Base-by-base conservation (phyloP, 2,797 vertebrate genomes). In the Schizothorax lantsangensis region DNA sequence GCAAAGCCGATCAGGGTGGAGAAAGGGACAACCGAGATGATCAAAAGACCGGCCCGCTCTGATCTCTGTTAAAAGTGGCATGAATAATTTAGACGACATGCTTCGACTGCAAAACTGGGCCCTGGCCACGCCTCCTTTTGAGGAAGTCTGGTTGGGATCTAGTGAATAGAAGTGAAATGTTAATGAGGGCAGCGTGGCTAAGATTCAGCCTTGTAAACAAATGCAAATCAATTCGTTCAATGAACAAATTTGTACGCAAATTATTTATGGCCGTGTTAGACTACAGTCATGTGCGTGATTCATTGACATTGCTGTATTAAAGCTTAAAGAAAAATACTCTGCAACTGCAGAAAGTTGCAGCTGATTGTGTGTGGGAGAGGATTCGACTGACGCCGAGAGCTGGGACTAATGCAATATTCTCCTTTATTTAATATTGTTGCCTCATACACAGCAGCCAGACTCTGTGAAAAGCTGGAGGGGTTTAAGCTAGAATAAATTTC, bases 41-140 rank as follows among this genome's bases (percentile, higher is more conserved):
- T 93, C 90, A 89, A 83, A 91, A 90, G 87, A 88, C 86, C 73
- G 86, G 43, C 78, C 62, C 43, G 83, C 87, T 93, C 90, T 86
- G 88, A 92, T 93, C 91, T 87, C 88, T 89, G 84, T 92, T 89
- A 92, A 90, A 92, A 91, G 74, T 85, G 71, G 86, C 84, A 88
- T 94, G 88, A 95, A 96, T 95, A 90, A 95, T 95, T 94, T 88
- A 94, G 88, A 83, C 86, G 87, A 90, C 89, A 89, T 45, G 89
- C 83, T 90, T 88, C 87, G 89, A 85, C 88, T 89, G 89, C 78
- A 90, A 89, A 89, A 88, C 33, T 23, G 40, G 1, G 8, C 54
- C 11, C 62, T 43, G 73, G 72, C 26, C 62, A 77, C 47, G 38
- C 72, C 59, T 33, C 62, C 80, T 78, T 57, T n/a, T 45, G 59